These are phyloP conservation scores for Nemurella pictetii DNA, from an alignment of 2,888 invertebrate genomes.

Conservation along the genomic window DNA sequence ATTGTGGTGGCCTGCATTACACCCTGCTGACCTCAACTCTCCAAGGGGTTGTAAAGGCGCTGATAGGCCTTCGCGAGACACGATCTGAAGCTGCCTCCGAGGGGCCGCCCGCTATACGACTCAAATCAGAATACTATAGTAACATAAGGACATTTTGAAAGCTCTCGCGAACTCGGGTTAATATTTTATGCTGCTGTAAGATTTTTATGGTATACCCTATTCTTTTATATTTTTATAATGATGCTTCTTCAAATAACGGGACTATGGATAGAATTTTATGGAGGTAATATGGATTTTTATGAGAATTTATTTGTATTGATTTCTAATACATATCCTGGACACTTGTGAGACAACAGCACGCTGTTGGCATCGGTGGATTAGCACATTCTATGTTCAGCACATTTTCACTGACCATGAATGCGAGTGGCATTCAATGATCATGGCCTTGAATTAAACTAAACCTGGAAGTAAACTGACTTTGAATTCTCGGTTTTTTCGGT, in stretches of 20 bases:
- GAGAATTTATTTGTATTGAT: too few relatives aligned
- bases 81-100: slow-evolving; percentile 17
- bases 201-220: background rate
- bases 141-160: slow-evolving; percentile 9
- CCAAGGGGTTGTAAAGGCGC: slow-evolving; percentile 33
- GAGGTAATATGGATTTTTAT: background rate
- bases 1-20: slow-evolving; percentile 30
- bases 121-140: slow-evolving; percentile 22
- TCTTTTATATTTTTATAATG: background rate
- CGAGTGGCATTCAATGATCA: too few relatives aligned
- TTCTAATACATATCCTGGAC: too few relatives aligned
- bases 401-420: too few relatives aligned
- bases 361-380: too few relatives aligned
- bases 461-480: too few relatives aligned
- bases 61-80: slow-evolving; percentile 33
- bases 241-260: background rate
- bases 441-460: too few relatives aligned
- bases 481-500: too few relatives aligned
- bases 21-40: slow-evolving; percentile 38
- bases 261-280: background rate
- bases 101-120: background rate
- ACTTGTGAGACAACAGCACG: too few relatives aligned
- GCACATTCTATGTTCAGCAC: too few relatives aligned
- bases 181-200: background rate
- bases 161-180: background rate